phyloP scores from a whole-genome alignment of 2,888 invertebrate genomes.

The Cantharis flavilabris region DNA sequence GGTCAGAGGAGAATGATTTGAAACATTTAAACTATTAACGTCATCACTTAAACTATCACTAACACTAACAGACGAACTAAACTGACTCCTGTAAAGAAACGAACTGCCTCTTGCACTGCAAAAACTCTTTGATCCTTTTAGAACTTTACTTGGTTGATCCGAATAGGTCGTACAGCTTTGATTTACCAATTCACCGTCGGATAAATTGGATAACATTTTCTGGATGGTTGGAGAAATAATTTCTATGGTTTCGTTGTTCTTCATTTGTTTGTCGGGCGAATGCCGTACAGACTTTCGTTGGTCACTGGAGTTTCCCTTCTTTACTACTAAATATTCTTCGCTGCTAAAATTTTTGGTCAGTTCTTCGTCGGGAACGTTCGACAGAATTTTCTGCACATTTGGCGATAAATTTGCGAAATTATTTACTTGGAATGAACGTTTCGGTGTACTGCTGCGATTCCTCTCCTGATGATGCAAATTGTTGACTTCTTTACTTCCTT shows the following conservation, averaged over 20 bases:
- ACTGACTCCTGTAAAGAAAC: constrained; percentile 6
- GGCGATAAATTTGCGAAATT: constrained; percentile 64
- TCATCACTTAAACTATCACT: constrained; percentile 27
- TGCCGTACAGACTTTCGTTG: constrained; percentile 34
- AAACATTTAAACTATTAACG: constrained; percentile 33
- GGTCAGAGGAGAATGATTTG: constrained; percentile 14
- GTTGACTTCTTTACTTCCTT: constrained; percentile 46
- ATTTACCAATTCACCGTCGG: constrained; percentile 51
- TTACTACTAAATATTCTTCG: constrained; percentile 20
- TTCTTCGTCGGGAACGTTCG: constrained; percentile 58
- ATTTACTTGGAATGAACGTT: constrained; percentile 50
- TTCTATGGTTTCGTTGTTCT: constrained; percentile 50
- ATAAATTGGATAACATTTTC: constrained; percentile 61
- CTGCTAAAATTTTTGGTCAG: constrained; percentile 47
- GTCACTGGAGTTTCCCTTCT: constrained; percentile 10
- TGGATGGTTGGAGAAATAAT: constrained; percentile 60
- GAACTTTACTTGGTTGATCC: constrained; percentile 34
- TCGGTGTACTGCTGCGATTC: constrained; percentile 37
- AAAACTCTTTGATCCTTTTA: constrained; percentile 47
- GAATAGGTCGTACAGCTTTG: constrained; percentile 5
- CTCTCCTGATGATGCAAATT: constrained; percentile 33
- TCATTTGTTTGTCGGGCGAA: constrained; percentile 35
- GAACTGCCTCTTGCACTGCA: constrained; percentile 25
- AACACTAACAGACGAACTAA: constrained; percentile 15
- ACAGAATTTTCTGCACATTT: constrained; percentile 66